Evolutionary conservation across 53 echinoderm and acorn worm species (phyloP).

Genomic region (Hippasteria phrygiana): DNA sequence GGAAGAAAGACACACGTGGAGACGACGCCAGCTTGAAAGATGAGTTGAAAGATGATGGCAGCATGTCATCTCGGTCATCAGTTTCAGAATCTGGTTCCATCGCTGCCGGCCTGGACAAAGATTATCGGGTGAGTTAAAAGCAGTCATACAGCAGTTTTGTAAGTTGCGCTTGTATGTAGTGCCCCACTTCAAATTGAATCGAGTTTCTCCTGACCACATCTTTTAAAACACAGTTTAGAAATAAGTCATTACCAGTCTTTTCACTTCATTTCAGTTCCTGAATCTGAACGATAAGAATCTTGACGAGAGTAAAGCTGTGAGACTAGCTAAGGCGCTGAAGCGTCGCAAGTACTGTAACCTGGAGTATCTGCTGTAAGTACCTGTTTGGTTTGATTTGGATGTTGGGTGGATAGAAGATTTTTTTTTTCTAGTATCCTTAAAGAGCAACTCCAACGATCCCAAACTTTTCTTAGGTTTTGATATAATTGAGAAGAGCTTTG

Average conservation of each 20-base stretch:
- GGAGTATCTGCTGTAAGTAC: conserved; percentile 81
- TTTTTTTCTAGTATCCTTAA: no score
- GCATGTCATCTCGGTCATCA: conserved; percentile 44
- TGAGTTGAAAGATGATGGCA: conserved; percentile 26
- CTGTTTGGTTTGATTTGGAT: neutral
- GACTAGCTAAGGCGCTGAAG: conserved; percentile 75
- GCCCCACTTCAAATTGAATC: no score
- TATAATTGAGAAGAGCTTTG: no score
- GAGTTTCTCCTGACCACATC: no score
- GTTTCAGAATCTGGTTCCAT: conserved; percentile 61
- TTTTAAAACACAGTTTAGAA: no score
- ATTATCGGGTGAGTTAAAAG: conserved; percentile 35
- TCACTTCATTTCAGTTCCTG: conserved; percentile 52
- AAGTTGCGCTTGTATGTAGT: neutral
- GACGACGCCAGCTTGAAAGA: conserved; percentile 12
- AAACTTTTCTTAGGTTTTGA: no score
- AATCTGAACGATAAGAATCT: conserved; percentile 74
- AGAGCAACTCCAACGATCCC: no score
- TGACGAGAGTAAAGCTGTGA: conserved; percentile 56
- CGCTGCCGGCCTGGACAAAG: conserved; percentile 50
- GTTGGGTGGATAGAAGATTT: no score
- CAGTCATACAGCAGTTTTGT: no score
- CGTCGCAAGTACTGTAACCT: conserved; percentile 76
- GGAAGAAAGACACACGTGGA: conserved; percentile 20
- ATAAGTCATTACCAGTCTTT: no score